A percentile compares a stretch with the other conserved stretches of the same genome.
These are phyloP conservation scores for Herminia tarsipennalis DNA, from an alignment of 2,888 invertebrate species.

Conservation along the genomic window DNA sequence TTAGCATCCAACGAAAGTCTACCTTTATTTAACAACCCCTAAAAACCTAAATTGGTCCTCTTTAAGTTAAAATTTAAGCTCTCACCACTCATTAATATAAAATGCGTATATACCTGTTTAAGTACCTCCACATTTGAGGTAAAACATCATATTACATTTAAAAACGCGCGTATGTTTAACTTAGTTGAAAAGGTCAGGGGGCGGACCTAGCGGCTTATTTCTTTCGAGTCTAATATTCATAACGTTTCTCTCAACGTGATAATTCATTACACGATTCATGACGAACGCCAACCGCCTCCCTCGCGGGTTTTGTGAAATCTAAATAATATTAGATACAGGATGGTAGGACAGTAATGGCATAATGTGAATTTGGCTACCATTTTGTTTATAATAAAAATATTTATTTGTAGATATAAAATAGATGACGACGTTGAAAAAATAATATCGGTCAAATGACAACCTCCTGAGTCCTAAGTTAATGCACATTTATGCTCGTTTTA, in stretches of 20 bases:
- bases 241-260: conserved; percentile 1
- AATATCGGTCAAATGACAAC: too few species aligned
- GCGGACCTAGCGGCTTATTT: conserved; percentile 24
- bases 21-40: not conserved
- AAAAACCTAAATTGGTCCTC: not conserved
- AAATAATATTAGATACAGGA: too few species aligned
- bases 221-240: conserved; percentile 29
- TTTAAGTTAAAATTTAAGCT: not conserved
- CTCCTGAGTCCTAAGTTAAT: too few species aligned
- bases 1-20: too few species aligned
- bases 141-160: not conserved
- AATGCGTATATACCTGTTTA: not conserved
- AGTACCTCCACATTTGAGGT: not conserved
- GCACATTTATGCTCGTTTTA: too few species aligned
- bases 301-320: too few species aligned
- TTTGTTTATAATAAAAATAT: too few species aligned
- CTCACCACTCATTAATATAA: not conserved
- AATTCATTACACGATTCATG: not conserved
- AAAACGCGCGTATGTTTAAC: not conserved
- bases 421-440: too few species aligned
- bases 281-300: too few species aligned
- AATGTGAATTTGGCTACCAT: too few species aligned
- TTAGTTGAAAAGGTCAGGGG: conserved; percentile 21
- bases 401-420: too few species aligned
- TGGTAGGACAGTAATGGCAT: too few species aligned